phyloP scores from a whole-genome alignment of 1,140 invertebrate genomes.

The Apis mellifera region DNA sequence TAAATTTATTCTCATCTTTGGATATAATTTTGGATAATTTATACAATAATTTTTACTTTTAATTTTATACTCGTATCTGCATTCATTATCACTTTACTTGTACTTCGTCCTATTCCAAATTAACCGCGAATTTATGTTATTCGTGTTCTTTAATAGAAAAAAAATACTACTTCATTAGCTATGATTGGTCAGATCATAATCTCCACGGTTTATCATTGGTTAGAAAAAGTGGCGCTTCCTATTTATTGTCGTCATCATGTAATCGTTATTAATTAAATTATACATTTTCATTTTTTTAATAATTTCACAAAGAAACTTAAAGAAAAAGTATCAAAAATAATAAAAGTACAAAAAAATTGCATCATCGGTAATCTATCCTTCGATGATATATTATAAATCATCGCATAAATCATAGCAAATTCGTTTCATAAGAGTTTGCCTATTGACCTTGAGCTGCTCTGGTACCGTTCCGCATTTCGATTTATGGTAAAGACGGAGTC shows the following conservation, averaged over 20 bases:
- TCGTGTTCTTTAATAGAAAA: neutral
- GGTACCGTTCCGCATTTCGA: constrained; percentile 22
- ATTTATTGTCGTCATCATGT: no score
- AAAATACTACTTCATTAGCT: neutral
- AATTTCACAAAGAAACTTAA: neutral
- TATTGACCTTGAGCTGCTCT: constrained; percentile 27
- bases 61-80: no score
- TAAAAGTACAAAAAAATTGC: no score
- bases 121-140: neutral
- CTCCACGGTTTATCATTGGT: neutral
- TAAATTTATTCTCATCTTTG: neutral
- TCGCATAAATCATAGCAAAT: neutral
- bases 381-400: neutral
- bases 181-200: constrained; percentile 2
- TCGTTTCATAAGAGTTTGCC: constrained; percentile 32
- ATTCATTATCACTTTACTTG: no score
- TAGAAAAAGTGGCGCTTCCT: neutral
- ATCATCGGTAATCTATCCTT: neutral
- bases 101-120: neutral
- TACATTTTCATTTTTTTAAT: neutral
- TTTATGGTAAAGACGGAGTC: constrained; percentile 18
- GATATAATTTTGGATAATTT: neutral
- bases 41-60: no score
- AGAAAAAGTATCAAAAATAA: neutral
- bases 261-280: neutral